phyloP scores from a whole-genome alignment of 2,797 vertebrate species.

The Coregonus sp. region DNA sequence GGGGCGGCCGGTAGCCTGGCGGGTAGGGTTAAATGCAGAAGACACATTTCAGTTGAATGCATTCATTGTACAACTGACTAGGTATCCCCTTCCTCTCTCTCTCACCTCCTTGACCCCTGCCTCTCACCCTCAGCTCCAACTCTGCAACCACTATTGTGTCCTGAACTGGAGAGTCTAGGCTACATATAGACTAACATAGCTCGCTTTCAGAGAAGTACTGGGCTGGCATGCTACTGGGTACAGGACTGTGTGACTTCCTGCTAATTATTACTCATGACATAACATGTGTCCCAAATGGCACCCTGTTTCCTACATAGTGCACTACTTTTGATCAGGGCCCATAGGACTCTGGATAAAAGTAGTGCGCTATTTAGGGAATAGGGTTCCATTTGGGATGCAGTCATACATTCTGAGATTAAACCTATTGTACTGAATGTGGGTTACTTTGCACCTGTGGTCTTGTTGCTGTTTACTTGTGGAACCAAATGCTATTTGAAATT shows the following conservation, averaged over 20 bases:
- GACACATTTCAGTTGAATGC: not conserved
- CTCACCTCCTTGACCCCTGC: not conserved
- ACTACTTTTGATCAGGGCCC: not conserved
- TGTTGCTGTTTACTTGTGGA: conserved; percentile 8
- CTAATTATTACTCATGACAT: not conserved
- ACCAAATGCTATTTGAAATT: conserved; percentile 20
- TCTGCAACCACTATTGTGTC: conserved; percentile 27
- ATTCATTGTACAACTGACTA: no score
- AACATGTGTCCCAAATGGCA: not conserved
- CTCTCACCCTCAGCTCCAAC: conserved; percentile 18
- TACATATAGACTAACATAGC: conserved; percentile 28
- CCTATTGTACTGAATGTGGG: not conserved
- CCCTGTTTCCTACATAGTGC: not conserved
- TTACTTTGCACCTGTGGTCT: not conserved
- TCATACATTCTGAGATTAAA: not conserved
- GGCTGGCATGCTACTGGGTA: conserved; percentile 33
- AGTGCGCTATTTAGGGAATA: not conserved
- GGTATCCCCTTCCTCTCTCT: not conserved
- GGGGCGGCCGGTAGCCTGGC: no score
- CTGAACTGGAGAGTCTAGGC: conserved; percentile 28
- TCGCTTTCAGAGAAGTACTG: conserved; percentile 19
- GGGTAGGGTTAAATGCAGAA: not conserved
- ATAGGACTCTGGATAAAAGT: no score
- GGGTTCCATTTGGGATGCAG: not conserved
- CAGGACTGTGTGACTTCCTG: conserved; percentile 6